Base-by-base conservation (phyloP, 2,113 vertebrate species). In the Psittacus erithacus region DNA sequence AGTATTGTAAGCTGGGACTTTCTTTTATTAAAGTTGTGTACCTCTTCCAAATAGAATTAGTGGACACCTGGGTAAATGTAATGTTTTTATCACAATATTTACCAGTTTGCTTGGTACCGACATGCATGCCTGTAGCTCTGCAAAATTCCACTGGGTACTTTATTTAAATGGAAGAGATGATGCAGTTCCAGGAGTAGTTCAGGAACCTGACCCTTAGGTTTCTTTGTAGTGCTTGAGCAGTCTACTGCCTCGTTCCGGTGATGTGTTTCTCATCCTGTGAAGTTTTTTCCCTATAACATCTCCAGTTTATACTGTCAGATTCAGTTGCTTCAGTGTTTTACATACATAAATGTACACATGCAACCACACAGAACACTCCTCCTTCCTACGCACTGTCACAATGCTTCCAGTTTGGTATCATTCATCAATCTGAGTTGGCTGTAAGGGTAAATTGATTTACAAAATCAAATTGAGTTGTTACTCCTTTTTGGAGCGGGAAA, bases 61-160 rank as follows among this genome's bases (percentile, higher is more conserved):
- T 63, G 1, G 38, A 14, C 13, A 29, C 8, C 13, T 74, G 49
- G 17, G 16, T 86, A 74, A 59, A 65, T 2, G 7, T 5, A 11
- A 6, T 5, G 28, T 39, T n/a, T 43, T 41, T n/a, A 18, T 39
- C 7, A 2, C 1, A 2, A 1, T 13, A 84, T 78, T 63, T 63
- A 67, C 16, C 63, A 5, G 27, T 71, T 78, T 79, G 1, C 2
- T 0, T 78, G 19, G 24, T 62, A 25, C 8, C 24, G 35, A 43
- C 9, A 3, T 20, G 20, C 41, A 31, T 2, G 43, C 20, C 29
- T 71, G 23, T 79, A 80, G 44, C 28, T 90, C 31, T 93, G 43
- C 46, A n/a, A 62, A 76, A 62, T 70, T 82, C 23, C 29, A 4
- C 5, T 17, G 41, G 12, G 12, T 44, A 7, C 0, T 0, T 57